A percentile compares a stretch with the other conserved stretches of the same genome.
Evolutionary conservation across 1,140 invertebrate genomes (phyloP).

Genomic region (Halesus radiatus): DNA sequence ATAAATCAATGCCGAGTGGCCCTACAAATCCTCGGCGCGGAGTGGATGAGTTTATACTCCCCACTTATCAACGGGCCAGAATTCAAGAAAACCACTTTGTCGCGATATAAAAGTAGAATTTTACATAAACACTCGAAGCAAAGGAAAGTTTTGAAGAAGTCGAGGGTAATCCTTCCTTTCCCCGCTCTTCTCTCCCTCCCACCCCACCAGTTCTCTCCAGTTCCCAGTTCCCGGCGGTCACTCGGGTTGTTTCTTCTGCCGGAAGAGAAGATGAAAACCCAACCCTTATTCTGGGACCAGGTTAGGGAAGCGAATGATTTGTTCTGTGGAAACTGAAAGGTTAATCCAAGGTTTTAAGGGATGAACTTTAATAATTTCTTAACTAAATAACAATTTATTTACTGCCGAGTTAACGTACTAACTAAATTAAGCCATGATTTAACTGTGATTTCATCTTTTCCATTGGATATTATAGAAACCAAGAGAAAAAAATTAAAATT

Average conservation of each 20-base stretch:
- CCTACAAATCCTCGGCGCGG: neutral
- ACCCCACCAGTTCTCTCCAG: no score
- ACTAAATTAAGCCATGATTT: no score
- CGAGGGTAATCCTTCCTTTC: slow-evolving; percentile 31
- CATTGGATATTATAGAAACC: no score
- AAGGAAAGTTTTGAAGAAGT: slow-evolving; percentile 41
- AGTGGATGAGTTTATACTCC: slow-evolving; percentile 29
- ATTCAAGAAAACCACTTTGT: slow-evolving; percentile 49
- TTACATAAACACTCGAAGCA: slow-evolving; percentile 51
- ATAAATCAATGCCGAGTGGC: slow-evolving; percentile 44
- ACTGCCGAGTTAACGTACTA: no score
- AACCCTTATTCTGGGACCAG: slow-evolving; percentile 10
- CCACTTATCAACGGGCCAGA: slow-evolving; percentile 36
- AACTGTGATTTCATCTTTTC: no score
- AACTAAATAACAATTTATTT: no score
- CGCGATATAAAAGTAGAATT: slow-evolving; percentile 55
- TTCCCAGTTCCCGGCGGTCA: neutral
- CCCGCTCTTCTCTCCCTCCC: neutral
- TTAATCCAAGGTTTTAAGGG: neutral
- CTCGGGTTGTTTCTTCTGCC: slow-evolving; percentile 21
- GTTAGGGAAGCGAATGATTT: slow-evolving; percentile 25
- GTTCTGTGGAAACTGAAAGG: slow-evolving; percentile 6
- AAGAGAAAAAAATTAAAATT: no score
- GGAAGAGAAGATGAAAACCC: slow-evolving; percentile 23
- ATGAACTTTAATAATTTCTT: neutral